Evolutionary conservation across 2,113 vertebrate genomes (phyloP).

Genomic region (Burhinus oedicnemus): DNA sequence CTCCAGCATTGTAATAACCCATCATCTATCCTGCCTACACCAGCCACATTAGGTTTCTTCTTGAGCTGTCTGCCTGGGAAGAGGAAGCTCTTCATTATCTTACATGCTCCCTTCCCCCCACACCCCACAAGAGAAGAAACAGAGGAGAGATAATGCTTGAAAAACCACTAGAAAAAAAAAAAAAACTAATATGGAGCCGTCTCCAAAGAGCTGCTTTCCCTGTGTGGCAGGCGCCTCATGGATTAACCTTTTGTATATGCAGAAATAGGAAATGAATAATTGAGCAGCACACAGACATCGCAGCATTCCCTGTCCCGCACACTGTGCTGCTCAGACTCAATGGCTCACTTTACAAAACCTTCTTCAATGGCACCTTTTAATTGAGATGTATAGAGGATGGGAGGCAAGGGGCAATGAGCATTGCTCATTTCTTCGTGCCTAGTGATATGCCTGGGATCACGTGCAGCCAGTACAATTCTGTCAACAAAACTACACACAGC

Average conservation of each 20-base stretch:
- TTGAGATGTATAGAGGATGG: background rate
- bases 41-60: background rate
- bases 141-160: conserved; percentile 48
- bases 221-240: conserved; percentile 43
- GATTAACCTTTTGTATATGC: conserved; percentile 63
- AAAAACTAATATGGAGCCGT: conserved; percentile 12
- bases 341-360: conserved; percentile 7
- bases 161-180: conserved; percentile 8
- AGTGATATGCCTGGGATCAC: background rate
- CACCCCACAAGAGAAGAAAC: background rate
- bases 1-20: background rate
- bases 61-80: background rate
- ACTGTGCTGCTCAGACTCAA: background rate
- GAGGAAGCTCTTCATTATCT: background rate
- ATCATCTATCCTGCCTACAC: background rate
- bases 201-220: conserved; percentile 63
- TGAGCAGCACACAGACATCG: background rate
- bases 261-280: conserved; percentile 64
- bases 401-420: background rate
- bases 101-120: background rate
- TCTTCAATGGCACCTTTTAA: background rate
- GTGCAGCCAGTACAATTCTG: background rate
- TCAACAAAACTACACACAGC: background rate
- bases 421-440: background rate
- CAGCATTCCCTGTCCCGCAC: background rate